phyloP scores from a whole-genome alignment of 2,888 invertebrate genomes.

The Vannuccia rotundouncinata region DNA sequence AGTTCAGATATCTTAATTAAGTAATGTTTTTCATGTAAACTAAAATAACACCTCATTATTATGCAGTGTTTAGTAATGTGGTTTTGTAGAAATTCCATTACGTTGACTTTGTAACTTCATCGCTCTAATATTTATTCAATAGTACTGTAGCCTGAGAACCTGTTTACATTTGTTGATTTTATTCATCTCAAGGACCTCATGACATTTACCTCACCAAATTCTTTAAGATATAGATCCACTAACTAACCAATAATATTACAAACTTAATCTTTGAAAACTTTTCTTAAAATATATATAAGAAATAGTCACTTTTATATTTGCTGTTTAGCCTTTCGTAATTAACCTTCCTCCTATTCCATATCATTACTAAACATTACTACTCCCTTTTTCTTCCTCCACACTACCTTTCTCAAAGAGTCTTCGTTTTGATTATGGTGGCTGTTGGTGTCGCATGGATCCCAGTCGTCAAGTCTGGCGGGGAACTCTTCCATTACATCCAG shows the following conservation, averaged over 20 bases:
- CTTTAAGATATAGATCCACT: neutral
- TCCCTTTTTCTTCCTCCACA: neutral
- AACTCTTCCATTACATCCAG: constrained; percentile 61
- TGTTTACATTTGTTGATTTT: too few species aligned
- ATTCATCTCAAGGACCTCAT: too few species aligned
- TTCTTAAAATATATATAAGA: neutral
- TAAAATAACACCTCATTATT: too few species aligned
- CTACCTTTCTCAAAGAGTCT: constrained; percentile 44
- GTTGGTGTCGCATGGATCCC: constrained; percentile 58
- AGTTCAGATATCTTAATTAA: too few species aligned
- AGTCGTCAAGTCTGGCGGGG: constrained; percentile 57
- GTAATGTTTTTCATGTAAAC: too few species aligned
- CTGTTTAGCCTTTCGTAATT: too few species aligned
- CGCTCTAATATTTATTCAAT: too few species aligned
- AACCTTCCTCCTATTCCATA: too few species aligned
- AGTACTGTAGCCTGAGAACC: too few species aligned
- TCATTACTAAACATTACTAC: too few species aligned
- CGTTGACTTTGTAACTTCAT: neutral
- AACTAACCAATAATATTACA: neutral
- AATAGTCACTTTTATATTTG: neutral
- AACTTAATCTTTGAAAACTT: neutral
- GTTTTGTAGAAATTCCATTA: too few species aligned
- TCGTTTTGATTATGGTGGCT: constrained; percentile 50
- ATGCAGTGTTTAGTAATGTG: too few species aligned
- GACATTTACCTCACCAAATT: neutral